Evolutionary conservation across 2,113 vertebrate genomes (phyloP).

Genomic region (Tupaia chinensis): DNA sequence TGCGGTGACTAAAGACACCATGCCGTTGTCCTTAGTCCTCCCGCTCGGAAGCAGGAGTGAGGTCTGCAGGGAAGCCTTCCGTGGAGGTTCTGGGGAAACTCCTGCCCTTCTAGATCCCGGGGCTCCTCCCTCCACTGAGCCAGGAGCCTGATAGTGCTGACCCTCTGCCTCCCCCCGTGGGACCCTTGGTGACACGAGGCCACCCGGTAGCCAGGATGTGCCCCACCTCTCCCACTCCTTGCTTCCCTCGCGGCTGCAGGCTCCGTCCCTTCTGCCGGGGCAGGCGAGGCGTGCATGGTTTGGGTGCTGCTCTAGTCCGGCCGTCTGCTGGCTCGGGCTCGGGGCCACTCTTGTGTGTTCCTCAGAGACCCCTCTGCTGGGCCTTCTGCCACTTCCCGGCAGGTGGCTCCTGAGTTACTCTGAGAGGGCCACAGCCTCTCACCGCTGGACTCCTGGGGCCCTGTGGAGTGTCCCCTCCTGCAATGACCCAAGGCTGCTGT

Average conservation of each 20-base stretch:
- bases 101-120: not conserved
- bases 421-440: not conserved
- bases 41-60: no score
- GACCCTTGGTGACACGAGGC: no score
- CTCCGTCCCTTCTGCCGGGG: no score
- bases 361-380: not conserved
- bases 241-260: not conserved
- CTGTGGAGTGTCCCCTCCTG: no score
- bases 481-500: fast-evolving
- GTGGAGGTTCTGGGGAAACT: not conserved
- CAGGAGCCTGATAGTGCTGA: fast-evolving
- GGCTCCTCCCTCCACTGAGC: not conserved
- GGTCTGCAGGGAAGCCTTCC: not conserved
- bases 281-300: no score
- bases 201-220: no score
- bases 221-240: not conserved
- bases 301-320: no score
- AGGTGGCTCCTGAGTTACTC: not conserved
- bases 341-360: not conserved
- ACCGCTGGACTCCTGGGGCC: not conserved
- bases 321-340: not conserved
- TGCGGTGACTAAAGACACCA: not conserved
- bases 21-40: no score
- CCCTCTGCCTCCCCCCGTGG: no score
- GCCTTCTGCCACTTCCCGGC: not conserved